A percentile compares a stretch with the other conserved stretches of the same genome.
These are phyloP conservation scores for Orchesella cincta DNA, from an alignment of 1,140 invertebrate species.

Conservation along the genomic window DNA sequence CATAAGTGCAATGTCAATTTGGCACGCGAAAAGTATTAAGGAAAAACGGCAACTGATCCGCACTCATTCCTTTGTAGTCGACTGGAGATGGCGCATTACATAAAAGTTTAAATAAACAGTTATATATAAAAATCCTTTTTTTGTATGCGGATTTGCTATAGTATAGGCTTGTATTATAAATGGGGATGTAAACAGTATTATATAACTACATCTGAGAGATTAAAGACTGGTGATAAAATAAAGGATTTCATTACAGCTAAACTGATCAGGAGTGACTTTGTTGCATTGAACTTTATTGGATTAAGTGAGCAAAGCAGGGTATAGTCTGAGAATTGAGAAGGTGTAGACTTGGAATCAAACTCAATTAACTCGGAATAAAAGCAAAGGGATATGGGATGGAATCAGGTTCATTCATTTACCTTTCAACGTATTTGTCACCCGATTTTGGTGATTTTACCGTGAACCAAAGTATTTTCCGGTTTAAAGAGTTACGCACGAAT, in stretches of 20 bases:
- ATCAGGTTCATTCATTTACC: no score
- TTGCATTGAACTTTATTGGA: slow-evolving; percentile 24
- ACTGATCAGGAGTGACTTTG: slow-evolving; percentile 17
- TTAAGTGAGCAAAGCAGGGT: no score
- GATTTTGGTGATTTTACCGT: no score
- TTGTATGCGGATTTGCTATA: slow-evolving; percentile 25
- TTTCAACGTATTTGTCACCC: no score
- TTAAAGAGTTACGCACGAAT: no score
- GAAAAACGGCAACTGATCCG: slow-evolving; percentile 42
- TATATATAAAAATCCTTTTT: neutral
- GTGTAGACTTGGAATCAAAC: no score
- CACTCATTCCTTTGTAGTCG: neutral
- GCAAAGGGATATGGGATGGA: no score
- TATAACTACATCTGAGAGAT: no score
- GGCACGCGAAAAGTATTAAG: slow-evolving; percentile 49
- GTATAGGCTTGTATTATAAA: neutral
- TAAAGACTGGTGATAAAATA: neutral
- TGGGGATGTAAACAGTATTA: neutral
- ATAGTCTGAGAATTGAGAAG: no score
- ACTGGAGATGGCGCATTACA: neutral
- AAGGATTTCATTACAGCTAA: slow-evolving; percentile 14
- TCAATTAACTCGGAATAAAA: no score
- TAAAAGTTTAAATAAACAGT: slow-evolving; percentile 26
- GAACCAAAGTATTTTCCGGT: no score
- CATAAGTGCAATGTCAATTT: slow-evolving; percentile 41